A percentile compares a stretch with the other conserved stretches of the same genome.
Conservation (phyloP, 2,113 vertebrate genomes). For the Sebastes fasciatus region DNA sequence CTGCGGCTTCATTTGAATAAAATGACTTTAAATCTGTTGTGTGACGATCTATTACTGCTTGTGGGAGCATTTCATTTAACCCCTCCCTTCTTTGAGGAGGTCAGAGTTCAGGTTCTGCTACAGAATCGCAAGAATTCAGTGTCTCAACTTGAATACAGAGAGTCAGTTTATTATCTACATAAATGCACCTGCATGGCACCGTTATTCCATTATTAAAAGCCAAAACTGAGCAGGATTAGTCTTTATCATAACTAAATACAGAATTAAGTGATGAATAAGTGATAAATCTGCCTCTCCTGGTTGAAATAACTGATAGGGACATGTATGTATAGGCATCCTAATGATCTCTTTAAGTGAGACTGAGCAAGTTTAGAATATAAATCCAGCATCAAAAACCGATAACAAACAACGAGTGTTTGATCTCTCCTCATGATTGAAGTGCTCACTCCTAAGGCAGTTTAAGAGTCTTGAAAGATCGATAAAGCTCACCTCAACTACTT, state of each 20-base stretch:
- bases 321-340: background rate
- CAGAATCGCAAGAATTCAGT: background rate
- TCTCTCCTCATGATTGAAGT: conserved; percentile 26
- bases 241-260: background rate
- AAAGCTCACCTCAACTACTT: conserved; percentile 37
- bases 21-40: conserved; percentile 9
- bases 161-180: conserved; percentile 11
- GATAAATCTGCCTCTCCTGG: background rate
- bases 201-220: background rate
- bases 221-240: background rate
- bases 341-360: background rate
- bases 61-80: background rate
- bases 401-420: conserved; percentile 31
- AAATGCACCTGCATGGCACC: conserved; percentile 2
- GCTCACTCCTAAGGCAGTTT: conserved; percentile 18
- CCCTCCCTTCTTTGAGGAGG: background rate
- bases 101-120: conserved; percentile 14
- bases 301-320: background rate
- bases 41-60: conserved; percentile 11
- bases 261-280: background rate
- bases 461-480: conserved; percentile 22
- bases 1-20: conserved; percentile 25
- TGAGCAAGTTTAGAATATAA: conserved; percentile 31
- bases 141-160: background rate
- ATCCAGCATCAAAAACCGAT: conserved; percentile 2